Conservation (phyloP, 2,888 invertebrate species). For the Eledone cirrhosa region DNA sequence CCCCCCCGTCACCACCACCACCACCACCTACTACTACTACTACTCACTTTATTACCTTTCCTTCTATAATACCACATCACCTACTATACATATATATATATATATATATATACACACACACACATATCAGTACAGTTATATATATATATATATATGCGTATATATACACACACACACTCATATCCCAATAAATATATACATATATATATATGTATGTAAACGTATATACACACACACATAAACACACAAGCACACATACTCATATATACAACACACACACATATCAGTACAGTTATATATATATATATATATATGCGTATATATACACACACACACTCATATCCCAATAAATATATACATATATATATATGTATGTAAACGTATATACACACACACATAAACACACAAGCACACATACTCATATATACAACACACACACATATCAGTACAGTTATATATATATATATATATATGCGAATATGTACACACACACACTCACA, state of each 20-base stretch:
- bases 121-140: slow-evolving; percentile 16
- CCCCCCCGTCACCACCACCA: too few relatives aligned
- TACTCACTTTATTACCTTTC: too few relatives aligned
- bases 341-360: slow-evolving; percentile 16
- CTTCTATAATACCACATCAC: too few relatives aligned
- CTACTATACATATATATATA: slow-evolving; percentile 24
- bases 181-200: slow-evolving; percentile 17
- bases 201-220: not conserved
- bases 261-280: not conserved
- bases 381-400: not conserved
- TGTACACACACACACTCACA: not conserved
- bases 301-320: slow-evolving; percentile 6
- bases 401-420: slow-evolving; percentile 17
- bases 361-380: not conserved
- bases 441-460: too few relatives aligned
- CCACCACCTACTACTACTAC: too few relatives aligned
- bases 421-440: too few relatives aligned
- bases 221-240: slow-evolving; percentile 21
- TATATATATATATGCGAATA: not conserved
- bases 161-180: slow-evolving; percentile 30
- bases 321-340: slow-evolving; percentile 7
- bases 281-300: too few relatives aligned
- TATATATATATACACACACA: slow-evolving; percentile 19
- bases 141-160: slow-evolving; percentile 23
- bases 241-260: slow-evolving; percentile 17